Conservation (phyloP, 2,888 invertebrate genomes). For the Metallyticus violacea region DNA sequence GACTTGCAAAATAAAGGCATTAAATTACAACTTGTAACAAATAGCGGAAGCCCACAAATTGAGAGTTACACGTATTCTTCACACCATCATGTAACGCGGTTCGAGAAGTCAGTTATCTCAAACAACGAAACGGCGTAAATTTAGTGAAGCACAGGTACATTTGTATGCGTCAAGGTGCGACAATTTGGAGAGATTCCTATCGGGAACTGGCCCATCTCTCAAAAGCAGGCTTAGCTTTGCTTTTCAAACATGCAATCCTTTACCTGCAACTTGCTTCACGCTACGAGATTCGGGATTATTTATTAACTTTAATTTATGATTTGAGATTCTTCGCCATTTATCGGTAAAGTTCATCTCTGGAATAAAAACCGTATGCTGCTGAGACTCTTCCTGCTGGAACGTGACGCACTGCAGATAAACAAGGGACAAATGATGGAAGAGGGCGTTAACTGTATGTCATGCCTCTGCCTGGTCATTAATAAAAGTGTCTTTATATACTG, state of each 20-base stretch:
- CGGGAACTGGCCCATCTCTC: neutral
- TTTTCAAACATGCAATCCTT: neutral
- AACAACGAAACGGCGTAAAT: neutral
- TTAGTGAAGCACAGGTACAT: neutral
- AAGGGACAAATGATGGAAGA: neutral
- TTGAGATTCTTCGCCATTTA: neutral
- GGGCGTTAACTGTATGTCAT: neutral
- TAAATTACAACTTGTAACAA: neutral
- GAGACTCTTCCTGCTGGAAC: neutral
- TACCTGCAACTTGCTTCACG: neutral
- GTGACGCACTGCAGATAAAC: neutral
- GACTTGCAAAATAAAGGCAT: neutral
- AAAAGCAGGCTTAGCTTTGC: neutral
- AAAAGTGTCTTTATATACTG: neutral
- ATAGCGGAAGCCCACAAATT: neutral
- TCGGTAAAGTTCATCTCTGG: neutral
- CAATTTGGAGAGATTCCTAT: constrained; percentile 1
- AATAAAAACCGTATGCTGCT: neutral
- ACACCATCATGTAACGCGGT: neutral
- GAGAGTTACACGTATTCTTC: neutral
- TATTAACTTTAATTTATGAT: neutral
- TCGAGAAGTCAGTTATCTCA: neutral
- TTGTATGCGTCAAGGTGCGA: constrained; percentile 6
- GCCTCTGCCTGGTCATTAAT: neutral
- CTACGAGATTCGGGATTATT: neutral